Evolutionary conservation across 2,888 invertebrate species (phyloP).

Genomic region (Pinctada fucata): DNA sequence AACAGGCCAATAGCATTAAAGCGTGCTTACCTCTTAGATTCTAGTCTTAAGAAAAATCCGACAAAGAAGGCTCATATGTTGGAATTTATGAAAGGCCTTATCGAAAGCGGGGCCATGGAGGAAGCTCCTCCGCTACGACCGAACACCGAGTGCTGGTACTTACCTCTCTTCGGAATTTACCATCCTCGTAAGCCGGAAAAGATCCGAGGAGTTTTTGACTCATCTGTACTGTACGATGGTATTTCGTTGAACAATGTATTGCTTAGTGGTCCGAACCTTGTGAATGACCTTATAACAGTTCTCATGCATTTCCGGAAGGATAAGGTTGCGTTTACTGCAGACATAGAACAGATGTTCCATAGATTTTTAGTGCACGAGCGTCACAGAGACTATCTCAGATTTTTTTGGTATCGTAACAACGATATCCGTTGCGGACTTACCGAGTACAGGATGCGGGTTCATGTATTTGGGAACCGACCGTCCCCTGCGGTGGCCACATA

Average conservation of each 20-base stretch:
- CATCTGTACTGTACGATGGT: not conserved
- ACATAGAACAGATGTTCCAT: conserved; percentile 22
- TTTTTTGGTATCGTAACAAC: conserved; percentile 21
- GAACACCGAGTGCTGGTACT: conserved; percentile 8
- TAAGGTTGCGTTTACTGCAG: conserved; percentile 10
- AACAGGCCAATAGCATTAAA: conserved; percentile 5
- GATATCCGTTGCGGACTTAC: not conserved
- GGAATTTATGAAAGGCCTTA: conserved; percentile 11
- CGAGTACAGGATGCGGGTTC: conserved; percentile 2
- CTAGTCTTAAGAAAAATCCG: conserved; percentile 6
- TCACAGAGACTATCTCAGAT: conserved; percentile 13
- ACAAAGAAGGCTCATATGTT: conserved; percentile 6
- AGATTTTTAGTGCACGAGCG: not conserved
- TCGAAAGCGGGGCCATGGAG: not conserved
- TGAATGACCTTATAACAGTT: conserved; percentile 11
- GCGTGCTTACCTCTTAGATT: conserved; percentile 9
- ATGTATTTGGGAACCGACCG: conserved; percentile 4
- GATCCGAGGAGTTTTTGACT: conserved; percentile 23
- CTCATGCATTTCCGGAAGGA: conserved; percentile 14
- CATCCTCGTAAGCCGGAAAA: conserved; percentile 19
- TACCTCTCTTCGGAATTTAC: not conserved
- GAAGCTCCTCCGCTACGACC: conserved; percentile 10
- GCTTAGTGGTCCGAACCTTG: conserved; percentile 12
- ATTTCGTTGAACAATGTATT: conserved; percentile 17
- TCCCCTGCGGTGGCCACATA: conserved; percentile 7